These are phyloP conservation scores for Choristoneura rosaceana DNA, from an alignment of 2,888 invertebrate genomes.

Conservation along the genomic window DNA sequence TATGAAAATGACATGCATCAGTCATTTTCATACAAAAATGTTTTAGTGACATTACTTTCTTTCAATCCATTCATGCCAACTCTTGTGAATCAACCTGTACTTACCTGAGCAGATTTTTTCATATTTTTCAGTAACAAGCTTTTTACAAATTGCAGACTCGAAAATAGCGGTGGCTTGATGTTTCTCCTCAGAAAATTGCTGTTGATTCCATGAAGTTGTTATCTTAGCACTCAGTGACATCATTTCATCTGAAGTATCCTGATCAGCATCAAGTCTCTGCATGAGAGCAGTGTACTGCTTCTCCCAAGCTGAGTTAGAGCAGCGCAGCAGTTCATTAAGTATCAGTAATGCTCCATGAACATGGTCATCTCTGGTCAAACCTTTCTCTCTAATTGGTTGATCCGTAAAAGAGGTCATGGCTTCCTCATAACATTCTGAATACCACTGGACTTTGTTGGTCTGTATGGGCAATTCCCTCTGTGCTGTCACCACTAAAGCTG, in stretches of 20 bases:
- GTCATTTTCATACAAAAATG: too few relatives aligned
- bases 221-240: constrained; percentile 81
- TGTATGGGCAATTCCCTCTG: constrained; percentile 97
- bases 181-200: constrained; percentile 69
- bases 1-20: too few relatives aligned
- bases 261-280: constrained; percentile 83
- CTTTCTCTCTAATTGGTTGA: constrained; percentile 80
- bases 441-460: constrained; percentile 94
- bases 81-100: constrained; percentile 39
- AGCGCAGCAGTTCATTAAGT: constrained; percentile 96
- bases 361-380: constrained; percentile 94
- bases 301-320: constrained; percentile 95
- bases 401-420: constrained; percentile 92
- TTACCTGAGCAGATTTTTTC: constrained; percentile 89
- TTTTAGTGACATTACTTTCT: too few relatives aligned
- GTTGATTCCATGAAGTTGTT: constrained; percentile 63
- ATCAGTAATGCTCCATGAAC: constrained; percentile 96
- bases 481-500: constrained; percentile 96
- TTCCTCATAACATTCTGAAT: constrained; percentile 96
- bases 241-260: constrained; percentile 81
- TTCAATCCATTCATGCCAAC: too few relatives aligned
- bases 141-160: constrained; percentile 94
- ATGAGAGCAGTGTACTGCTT: constrained; percentile 90
- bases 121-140: constrained; percentile 93
- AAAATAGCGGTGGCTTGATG: constrained; percentile 74